A percentile compares a stretch with the other conserved stretches of the same genome.
Conservation (phyloP, 2,888 invertebrate species). For the Trimorus sp. region DNA sequence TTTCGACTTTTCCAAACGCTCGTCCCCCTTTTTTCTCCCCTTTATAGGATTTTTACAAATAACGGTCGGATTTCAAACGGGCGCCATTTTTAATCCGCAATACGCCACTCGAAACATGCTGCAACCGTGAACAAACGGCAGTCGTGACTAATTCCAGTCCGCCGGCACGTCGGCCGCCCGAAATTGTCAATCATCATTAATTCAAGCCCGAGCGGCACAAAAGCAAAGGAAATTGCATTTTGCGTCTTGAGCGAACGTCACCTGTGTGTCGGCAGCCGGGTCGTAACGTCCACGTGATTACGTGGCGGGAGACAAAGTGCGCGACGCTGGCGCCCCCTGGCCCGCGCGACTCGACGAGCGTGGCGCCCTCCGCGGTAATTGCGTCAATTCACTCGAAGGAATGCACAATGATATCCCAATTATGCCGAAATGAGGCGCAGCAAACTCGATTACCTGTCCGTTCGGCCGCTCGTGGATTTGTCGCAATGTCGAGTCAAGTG, state of each 20-base stretch:
- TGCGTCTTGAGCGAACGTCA: slow-evolving; percentile 31
- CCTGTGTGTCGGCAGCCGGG: slow-evolving; percentile 2
- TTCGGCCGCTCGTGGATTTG: slow-evolving; percentile 35
- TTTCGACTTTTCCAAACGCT: no score
- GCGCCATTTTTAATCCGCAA: neutral
- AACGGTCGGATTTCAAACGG: no score
- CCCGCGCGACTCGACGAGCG: neutral
- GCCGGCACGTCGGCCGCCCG: slow-evolving; percentile 22
- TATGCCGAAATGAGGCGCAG: slow-evolving; percentile 38
- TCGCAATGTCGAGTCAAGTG: slow-evolving; percentile 44
- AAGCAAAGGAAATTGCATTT: slow-evolving; percentile 57
- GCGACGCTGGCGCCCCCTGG: neutral
- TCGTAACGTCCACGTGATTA: slow-evolving; percentile 40
- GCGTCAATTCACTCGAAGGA: slow-evolving; percentile 38
- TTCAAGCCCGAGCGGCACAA: slow-evolving; percentile 45
- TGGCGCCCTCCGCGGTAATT: slow-evolving; percentile 19
- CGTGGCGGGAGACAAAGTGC: slow-evolving; percentile 23
- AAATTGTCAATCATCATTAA: slow-evolving; percentile 56
- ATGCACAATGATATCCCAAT: slow-evolving; percentile 46
- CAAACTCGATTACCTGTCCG: slow-evolving; percentile 42
- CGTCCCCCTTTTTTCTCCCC: no score
- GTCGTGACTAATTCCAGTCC: slow-evolving; percentile 29
- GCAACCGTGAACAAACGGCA: neutral
- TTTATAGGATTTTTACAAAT: no score
- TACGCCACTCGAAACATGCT: neutral